These are phyloP conservation scores for Vulpes vulpes DNA, from an alignment of 2,113 vertebrate genomes.

Conservation along the genomic window DNA sequence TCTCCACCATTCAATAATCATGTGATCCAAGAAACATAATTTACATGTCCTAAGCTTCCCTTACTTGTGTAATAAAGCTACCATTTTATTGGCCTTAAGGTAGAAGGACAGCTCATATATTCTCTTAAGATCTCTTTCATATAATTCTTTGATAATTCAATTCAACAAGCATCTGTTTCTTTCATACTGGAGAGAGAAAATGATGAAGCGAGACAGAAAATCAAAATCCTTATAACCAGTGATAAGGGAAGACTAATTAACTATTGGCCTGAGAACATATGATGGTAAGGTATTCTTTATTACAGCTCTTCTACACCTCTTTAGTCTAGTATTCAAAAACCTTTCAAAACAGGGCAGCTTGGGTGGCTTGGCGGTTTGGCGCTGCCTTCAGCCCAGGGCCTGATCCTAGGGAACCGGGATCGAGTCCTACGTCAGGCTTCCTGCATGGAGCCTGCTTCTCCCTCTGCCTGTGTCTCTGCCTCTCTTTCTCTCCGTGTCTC, in stretches of 20 bases:
- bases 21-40: not conserved
- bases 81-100: not conserved
- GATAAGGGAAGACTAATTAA: not conserved
- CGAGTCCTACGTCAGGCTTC: too few relatives aligned
- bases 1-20: not conserved
- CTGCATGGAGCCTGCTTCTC: too few relatives aligned
- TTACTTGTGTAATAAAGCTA: conserved; percentile 27
- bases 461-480: too few relatives aligned
- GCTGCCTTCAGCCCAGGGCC: too few relatives aligned
- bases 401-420: too few relatives aligned
- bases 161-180: not conserved
- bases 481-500: too few relatives aligned
- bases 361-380: too few relatives aligned
- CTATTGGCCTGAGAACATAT: not conserved
- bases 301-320: not conserved
- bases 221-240: not conserved
- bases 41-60: not conserved
- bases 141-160: conserved; percentile 37
- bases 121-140: conserved; percentile 19
- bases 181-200: not conserved
- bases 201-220: not conserved
- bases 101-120: not conserved
- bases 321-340: not conserved
- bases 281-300: not conserved
- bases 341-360: not conserved